Percentiles rank a stretch among this genome's conserved stretches.
Conservation (phyloP, 2,113 vertebrate genomes). For the Catharus bicknelli region DNA sequence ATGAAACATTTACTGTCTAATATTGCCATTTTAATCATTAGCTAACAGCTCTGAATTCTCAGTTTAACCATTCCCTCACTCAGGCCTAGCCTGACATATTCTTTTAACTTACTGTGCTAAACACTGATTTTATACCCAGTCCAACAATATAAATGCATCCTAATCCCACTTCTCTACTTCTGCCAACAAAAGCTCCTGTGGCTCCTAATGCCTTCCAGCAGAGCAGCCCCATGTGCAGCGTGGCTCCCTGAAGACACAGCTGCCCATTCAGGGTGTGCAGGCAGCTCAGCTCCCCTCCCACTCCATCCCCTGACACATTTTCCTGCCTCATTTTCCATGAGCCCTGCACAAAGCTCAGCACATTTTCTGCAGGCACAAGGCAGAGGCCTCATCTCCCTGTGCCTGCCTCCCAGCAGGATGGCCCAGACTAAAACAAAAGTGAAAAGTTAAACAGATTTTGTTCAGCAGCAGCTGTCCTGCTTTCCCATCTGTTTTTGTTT, state of each 20-base stretch:
- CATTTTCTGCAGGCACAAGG: neutral
- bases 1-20: neutral
- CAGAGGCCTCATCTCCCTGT: neutral
- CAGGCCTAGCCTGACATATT: neutral
- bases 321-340: neutral
- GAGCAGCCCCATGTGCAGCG: neutral
- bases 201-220: neutral
- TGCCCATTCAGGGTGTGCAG: neutral
- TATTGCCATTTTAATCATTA: neutral
- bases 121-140: neutral
- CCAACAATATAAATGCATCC: neutral
- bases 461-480: neutral
- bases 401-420: neutral
- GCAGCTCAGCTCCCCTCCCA: slow-evolving; percentile 26
- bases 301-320: neutral
- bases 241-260: neutral
- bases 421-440: neutral
- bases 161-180: neutral
- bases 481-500: neutral
- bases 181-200: neutral
- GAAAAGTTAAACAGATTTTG: neutral
- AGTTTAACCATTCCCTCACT: neutral
- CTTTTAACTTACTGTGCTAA: neutral
- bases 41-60: neutral
- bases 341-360: neutral